These are phyloP conservation scores for Ceryle rudis DNA, from an alignment of 2,797 vertebrate genomes.

Conservation along the genomic window DNA sequence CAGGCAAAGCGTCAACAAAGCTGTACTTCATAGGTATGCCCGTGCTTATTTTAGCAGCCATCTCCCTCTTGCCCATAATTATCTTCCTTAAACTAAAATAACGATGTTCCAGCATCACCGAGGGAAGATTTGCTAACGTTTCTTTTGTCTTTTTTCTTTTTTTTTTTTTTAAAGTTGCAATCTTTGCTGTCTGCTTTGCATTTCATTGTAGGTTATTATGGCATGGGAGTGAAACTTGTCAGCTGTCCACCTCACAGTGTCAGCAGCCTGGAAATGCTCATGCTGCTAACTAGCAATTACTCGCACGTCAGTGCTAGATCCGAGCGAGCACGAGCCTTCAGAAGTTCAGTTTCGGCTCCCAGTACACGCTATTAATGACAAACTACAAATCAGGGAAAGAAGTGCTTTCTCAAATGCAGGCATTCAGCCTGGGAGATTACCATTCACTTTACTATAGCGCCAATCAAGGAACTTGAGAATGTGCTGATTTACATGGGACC, in stretches of 20 bases:
- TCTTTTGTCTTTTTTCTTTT: not conserved
- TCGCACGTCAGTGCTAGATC: not conserved
- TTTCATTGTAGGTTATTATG: slow-evolving; percentile 60
- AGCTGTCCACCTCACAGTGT: not conserved
- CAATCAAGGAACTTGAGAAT: slow-evolving; percentile 27
- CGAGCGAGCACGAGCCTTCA: slow-evolving; percentile 15
- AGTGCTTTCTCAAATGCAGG: slow-evolving; percentile 37
- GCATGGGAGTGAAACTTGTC: slow-evolving; percentile 28
- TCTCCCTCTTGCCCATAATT: not conserved
- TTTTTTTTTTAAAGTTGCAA: not conserved
- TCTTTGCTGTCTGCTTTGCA: slow-evolving; percentile 29
- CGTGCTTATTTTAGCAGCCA: not conserved
- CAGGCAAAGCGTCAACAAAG: not conserved
- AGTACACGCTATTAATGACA: not conserved
- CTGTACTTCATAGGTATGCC: not conserved
- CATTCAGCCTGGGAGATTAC: slow-evolving; percentile 25
- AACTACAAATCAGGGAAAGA: slow-evolving; percentile 4
- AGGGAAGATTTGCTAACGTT: not conserved
- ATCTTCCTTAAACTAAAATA: not conserved
- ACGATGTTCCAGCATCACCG: not conserved
- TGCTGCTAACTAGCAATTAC: slow-evolving; percentile 53
- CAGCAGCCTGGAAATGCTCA: slow-evolving; percentile 25
- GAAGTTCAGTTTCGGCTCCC: not conserved
- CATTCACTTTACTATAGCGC: slow-evolving; percentile 11
- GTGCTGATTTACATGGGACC: slow-evolving; percentile 48